These are phyloP conservation scores for Zosterops pallidus DNA, from an alignment of 2,113 vertebrate genomes.

Conservation along the genomic window DNA sequence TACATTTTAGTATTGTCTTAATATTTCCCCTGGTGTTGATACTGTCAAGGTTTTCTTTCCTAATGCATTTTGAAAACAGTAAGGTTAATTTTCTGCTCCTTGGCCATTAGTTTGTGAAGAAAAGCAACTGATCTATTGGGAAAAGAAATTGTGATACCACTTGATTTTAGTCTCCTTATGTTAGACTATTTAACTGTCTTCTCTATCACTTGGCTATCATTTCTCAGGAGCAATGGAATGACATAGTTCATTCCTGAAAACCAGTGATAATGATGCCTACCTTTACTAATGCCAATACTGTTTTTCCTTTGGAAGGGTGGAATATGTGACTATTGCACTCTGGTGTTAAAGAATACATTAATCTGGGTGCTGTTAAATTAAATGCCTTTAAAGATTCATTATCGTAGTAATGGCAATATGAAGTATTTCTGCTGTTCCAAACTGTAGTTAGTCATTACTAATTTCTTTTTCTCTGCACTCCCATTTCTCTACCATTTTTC, in stretches of 20 bases:
- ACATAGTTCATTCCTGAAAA: background rate
- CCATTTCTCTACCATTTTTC: slow-evolving; percentile 45
- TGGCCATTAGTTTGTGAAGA: background rate
- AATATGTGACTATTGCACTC: background rate
- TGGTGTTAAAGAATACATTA: background rate
- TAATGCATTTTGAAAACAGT: slow-evolving; percentile 5
- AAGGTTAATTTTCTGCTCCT: background rate
- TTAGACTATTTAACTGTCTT: background rate
- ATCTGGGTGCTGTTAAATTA: background rate
- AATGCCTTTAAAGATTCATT: background rate
- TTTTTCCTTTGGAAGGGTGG: background rate
- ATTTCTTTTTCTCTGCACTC: slow-evolving; percentile 55
- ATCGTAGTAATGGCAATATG: background rate
- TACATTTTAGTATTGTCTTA: background rate
- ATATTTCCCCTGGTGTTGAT: background rate
- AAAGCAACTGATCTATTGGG: background rate
- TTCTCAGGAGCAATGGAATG: background rate
- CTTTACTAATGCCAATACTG: background rate
- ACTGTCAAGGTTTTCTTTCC: background rate
- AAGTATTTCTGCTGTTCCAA: slow-evolving; percentile 28
- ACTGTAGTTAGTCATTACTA: slow-evolving; percentile 30
- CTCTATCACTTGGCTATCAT: background rate
- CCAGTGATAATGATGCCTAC: background rate
- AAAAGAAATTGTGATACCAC: slow-evolving; percentile 4
- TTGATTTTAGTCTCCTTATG: slow-evolving; percentile 27